Evolutionary conservation across 1,140 invertebrate genomes (phyloP).

Genomic region (Drosophila auraria): DNA sequence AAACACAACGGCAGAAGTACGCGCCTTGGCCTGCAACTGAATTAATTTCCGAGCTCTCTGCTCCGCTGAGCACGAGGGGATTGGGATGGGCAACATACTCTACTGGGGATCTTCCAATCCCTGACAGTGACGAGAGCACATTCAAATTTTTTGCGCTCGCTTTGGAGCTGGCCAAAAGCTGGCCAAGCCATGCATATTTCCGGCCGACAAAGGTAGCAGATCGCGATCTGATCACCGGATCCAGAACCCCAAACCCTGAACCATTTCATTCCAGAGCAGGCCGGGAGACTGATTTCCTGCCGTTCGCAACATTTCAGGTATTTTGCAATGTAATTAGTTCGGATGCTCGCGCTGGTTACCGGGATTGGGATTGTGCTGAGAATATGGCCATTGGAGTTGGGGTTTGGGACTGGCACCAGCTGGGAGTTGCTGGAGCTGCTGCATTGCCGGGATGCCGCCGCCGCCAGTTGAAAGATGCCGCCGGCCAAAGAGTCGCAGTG

Average conservation of each 20-base stretch:
- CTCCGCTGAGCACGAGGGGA: constrained; percentile 63
- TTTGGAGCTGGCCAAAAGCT: constrained; percentile 73
- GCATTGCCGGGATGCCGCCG: constrained; percentile 70
- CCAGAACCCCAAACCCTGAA: constrained; percentile 1
- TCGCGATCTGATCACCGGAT: constrained; percentile 36
- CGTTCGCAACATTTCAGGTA: constrained; percentile 63
- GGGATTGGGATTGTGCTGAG: constrained; percentile 1
- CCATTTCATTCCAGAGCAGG: constrained; percentile 21
- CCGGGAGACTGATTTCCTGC: constrained; percentile 60
- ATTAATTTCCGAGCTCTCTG: constrained; percentile 69
- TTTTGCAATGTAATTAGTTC: constrained; percentile 74
- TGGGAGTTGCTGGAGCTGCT: constrained; percentile 40
- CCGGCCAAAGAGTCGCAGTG: constrained; percentile 35
- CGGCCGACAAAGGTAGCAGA: constrained; percentile 43
- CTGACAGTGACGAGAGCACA: constrained; percentile 68
- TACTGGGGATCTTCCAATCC: constrained; percentile 47
- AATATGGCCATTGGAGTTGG: neutral
- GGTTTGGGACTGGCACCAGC: constrained; percentile 19
- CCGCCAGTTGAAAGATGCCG: constrained; percentile 76
- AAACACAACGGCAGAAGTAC: constrained; percentile 73
- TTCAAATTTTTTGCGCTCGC: constrained; percentile 64
- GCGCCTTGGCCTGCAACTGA: constrained; percentile 66
- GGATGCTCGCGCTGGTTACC: constrained; percentile 18
- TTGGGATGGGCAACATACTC: neutral
- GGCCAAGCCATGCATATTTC: constrained; percentile 79